Base-by-base conservation (phyloP, 2,113 vertebrate species). In the Larimichthys polyactis region DNA sequence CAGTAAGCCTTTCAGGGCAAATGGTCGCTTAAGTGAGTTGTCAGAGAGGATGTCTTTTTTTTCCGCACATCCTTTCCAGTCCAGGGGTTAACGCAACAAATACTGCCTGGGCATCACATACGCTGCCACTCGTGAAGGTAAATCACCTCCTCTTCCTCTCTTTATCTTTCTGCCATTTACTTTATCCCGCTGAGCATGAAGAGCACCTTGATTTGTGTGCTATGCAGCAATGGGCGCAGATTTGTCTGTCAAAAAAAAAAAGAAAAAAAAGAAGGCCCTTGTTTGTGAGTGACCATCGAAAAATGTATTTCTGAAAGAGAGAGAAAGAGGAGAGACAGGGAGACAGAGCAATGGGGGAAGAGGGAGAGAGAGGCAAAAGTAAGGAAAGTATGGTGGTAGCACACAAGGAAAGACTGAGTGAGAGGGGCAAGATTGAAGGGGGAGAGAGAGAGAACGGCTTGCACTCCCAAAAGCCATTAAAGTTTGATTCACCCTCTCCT, bases 161-260 rank as follows among this genome's bases (percentile, higher is more conserved):
- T 93, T 90, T 91, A 90, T 93, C 86, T 90, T 87, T 85, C 80
- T 88, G 86, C 93, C 87, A 83, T 92, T 94, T 94, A 91, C 89
- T 91, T 93, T 91, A 91, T 88, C 91, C 91, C 44, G 51, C 90
- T 94, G 93, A 95, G 94, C 94, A 94, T 95, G 94, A 95, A 95
- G 94, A 96, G 92, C 95, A 95, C 95, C 95, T 95, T 94, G 94
- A 91, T 94, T 93, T 92, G 85, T 73, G 82, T 82, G 77, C 74
- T 71, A 22, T 22, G 62, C 71, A 29, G 74, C 40, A 74, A 81
- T 69, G 85, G 72, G 73, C 68, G 67, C 78, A 82, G 86, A 93
- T 88, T 90, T 83, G 84, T 87, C 86, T 85, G 90, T 92, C 89
- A 86, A 79, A 81, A 83, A 75, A 40, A 62, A 36, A 36, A 36